Base-by-base conservation (phyloP, 2,797 vertebrate species). In the Pogonophryne albipinna region DNA sequence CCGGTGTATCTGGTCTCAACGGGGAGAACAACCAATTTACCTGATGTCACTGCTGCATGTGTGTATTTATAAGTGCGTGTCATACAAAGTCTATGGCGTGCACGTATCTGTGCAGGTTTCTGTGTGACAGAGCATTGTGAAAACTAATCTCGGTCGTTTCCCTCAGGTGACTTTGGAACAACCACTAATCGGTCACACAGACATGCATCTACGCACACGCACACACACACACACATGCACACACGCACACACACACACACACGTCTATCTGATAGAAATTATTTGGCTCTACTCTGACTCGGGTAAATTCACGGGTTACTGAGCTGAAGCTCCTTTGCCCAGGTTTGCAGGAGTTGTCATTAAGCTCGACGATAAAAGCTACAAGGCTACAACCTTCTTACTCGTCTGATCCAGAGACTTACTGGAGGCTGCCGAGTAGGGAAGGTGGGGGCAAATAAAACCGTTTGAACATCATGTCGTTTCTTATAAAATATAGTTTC, bases 151-250 rank as follows among this genome's bases (percentile, higher is more conserved):
- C 65, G 70, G 76, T 68, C 13, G 53, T 80, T 84, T 87, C 79
- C 86, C 85, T 85, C 66, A 85, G 87, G 83, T 85, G 78, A 89
- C 80, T 88, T 83, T 87, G 79, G 73, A 89, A 80, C 71, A 78
- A 86, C 74, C 75, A 78, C 80, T 79, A 87, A 87, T 85, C 85
- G 53, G 79, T 83, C 82, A 77, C 70, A 70, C 70, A 58, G 57
- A 47, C 65, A 53, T 23, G 60, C 59, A 65, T 63, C 45, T 23
- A 11, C 71, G 42, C 47, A 69, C 73, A 66, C 58, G 4, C 82
- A 77, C 69, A 70, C 73, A 58, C 57, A 47, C 65, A 53, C 19
- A 56, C 59, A 68, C 59, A 38, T 19, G 11, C 52, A 60, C 50
- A 58, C 71, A 42, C 47, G 66, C 73, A 66, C 53, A 51, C 12